phyloP scores from a whole-genome alignment of 2,888 invertebrate genomes.

The Plebejus argus region DNA sequence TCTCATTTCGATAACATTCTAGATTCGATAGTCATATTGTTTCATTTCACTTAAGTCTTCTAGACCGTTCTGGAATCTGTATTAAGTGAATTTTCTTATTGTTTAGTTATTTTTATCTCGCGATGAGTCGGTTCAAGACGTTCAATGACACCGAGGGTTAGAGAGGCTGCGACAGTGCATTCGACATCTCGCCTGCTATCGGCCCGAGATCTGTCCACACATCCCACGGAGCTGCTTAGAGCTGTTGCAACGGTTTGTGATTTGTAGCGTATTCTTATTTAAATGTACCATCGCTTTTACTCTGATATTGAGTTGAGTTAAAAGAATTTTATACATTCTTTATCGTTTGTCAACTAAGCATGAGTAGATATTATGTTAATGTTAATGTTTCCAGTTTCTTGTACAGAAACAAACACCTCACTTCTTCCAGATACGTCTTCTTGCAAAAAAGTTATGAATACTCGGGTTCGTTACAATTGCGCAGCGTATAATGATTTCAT shows the following conservation, averaged over 20 bases:
- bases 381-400: no score
- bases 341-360: no score
- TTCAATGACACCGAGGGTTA: constrained; percentile 66
- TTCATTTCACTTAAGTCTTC: background rate
- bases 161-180: constrained; percentile 65
- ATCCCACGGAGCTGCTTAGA: constrained; percentile 37
- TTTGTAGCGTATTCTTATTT: background rate
- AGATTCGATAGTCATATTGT: background rate
- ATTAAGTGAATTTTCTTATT: constrained; percentile 31
- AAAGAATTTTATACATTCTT: no score
- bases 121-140: constrained; percentile 57
- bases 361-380: no score
- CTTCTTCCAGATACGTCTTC: no score
- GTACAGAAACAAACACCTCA: no score
- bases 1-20: background rate
- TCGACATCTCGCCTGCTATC: constrained; percentile 72
- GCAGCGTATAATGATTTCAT: no score
- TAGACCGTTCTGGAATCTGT: constrained; percentile 33
- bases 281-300: no score
- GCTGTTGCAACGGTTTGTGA: background rate
- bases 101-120: constrained; percentile 47
- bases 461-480: no score
- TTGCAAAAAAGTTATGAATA: no score
- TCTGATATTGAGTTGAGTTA: no score
- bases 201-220: constrained; percentile 65